Evolutionary conservation across 2,113 vertebrate genomes (phyloP).

Genomic region (Megalops atlanticus): DNA sequence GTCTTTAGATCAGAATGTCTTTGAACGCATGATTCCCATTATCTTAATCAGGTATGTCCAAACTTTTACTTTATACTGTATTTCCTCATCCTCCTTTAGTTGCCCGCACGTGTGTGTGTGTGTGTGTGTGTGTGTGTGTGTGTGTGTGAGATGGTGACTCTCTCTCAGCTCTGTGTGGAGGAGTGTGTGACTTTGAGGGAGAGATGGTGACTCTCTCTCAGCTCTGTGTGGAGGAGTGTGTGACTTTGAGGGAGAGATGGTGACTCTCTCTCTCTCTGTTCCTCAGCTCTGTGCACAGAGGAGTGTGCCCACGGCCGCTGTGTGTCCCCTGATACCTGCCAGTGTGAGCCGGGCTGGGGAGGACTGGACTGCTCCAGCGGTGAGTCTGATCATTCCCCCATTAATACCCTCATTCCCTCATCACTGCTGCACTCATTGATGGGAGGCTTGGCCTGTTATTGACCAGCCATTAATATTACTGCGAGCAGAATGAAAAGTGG

Average conservation of each 20-base stretch:
- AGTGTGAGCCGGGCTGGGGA: conserved; percentile 92
- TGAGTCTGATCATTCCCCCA: conserved; percentile 71
- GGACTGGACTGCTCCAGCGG: conserved; percentile 90
- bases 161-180: conserved; percentile 80
- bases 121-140: background rate
- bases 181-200: no score
- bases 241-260: no score
- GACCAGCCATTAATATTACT: conserved; percentile 57
- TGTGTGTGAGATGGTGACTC: background rate
- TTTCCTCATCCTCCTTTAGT: no score
- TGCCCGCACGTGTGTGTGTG: background rate
- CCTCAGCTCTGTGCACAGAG: conserved; percentile 83
- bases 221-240: no score
- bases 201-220: no score
- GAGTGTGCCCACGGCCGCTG: conserved; percentile 89
- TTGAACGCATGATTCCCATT: no score
- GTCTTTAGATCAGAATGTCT: no score
- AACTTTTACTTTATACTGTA: no score
- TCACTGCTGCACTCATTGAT: background rate
- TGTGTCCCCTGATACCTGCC: conserved; percentile 89
- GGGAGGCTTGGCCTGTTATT: conserved; percentile 40
- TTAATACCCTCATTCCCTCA: background rate
- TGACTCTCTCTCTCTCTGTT: conserved; percentile 5
- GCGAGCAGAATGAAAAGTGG: conserved; percentile 39
- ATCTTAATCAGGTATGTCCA: no score